Percentiles rank a stretch among this genome's conserved stretches.
phyloP scores from a whole-genome alignment of 2,113 vertebrate species.

The Probosciger aterrimus region DNA sequence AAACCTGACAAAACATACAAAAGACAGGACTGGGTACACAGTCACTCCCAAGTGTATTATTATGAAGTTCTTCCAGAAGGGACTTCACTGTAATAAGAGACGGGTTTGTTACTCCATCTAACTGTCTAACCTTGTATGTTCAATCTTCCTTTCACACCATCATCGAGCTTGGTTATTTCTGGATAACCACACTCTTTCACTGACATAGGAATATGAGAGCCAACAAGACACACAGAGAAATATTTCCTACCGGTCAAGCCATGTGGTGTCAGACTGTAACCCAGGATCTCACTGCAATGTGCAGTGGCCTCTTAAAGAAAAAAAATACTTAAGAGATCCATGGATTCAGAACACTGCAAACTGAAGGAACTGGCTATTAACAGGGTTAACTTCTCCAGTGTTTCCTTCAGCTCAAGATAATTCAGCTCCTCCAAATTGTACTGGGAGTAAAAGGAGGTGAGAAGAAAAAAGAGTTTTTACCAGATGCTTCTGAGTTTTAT shows the following conservation, averaged over 20 bases:
- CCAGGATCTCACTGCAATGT: background rate
- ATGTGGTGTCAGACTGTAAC: background rate
- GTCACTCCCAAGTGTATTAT: background rate
- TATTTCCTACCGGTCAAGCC: background rate
- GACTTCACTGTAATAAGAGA: background rate
- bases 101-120: background rate
- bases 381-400: background rate
- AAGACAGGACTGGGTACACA: background rate
- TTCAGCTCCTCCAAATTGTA: background rate
- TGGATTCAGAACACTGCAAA: background rate
- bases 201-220: background rate
- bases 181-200: background rate
- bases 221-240: background rate
- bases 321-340: background rate
- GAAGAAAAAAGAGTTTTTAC: background rate
- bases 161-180: background rate
- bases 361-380: background rate
- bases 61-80: slow-evolving; percentile 24
- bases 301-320: background rate
- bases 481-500: background rate
- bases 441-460: background rate
- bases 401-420: background rate
- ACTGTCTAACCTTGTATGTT: background rate
- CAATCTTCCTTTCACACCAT: background rate
- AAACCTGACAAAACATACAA: slow-evolving; percentile 10